Percentiles rank a stretch among this genome's conserved stretches.
phyloP scores from a whole-genome alignment of 2,113 vertebrate genomes.

The Hylia prasina region DNA sequence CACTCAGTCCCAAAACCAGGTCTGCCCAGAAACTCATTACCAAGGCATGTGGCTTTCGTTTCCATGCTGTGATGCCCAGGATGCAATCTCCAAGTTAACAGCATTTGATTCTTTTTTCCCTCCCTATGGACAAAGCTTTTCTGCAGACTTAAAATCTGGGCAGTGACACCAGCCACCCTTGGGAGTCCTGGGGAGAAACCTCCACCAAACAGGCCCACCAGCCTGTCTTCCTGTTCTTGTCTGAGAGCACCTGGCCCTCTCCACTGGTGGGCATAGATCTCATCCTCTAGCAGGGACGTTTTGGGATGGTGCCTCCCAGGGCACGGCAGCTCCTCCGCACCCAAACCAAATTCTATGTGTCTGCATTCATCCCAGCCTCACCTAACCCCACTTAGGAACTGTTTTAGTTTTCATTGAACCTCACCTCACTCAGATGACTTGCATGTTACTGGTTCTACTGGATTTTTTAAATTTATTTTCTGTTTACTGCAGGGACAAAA shows the following conservation, averaged over 20 bases:
- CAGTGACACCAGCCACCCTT: background rate
- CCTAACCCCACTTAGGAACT: background rate
- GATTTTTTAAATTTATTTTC: constrained; percentile 28
- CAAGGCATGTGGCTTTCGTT: background rate
- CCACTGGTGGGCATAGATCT: background rate
- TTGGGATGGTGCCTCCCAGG: background rate
- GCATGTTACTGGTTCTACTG: constrained; percentile 35
- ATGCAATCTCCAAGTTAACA: background rate
- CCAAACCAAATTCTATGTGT: background rate
- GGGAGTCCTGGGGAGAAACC: background rate
- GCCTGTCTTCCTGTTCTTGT: rapidly evolving
- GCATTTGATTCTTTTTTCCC: background rate
- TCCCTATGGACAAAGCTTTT: background rate
- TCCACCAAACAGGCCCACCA: background rate
- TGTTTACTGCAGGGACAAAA: constrained; percentile 38
- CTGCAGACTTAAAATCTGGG: background rate
- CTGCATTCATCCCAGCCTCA: background rate
- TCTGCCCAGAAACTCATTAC: background rate
- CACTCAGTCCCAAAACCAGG: background rate
- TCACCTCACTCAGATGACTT: background rate
- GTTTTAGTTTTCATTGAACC: background rate
- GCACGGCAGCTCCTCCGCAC: background rate
- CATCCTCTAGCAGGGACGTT: background rate
- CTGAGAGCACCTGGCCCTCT: background rate
- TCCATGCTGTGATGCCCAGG: background rate